Conservation (phyloP, 2,888 invertebrate species). For the Teinopalpus imperialis region DNA sequence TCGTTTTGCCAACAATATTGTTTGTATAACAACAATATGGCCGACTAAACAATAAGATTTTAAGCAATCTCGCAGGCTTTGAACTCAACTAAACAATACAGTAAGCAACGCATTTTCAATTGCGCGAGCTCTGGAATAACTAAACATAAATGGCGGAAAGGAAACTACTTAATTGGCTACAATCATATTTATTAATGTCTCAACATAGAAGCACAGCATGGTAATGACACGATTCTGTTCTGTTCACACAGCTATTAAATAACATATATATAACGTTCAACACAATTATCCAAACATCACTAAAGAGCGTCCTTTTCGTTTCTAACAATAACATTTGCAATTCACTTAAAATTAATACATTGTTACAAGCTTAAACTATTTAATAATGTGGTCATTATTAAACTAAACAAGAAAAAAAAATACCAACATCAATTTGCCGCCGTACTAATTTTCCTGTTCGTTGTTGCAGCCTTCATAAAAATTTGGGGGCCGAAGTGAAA, state of each 20-base stretch:
- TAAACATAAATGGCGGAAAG: slow-evolving; percentile 26
- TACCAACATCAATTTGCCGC: neutral
- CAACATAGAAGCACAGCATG: slow-evolving; percentile 64
- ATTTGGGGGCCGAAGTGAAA: slow-evolving; percentile 1
- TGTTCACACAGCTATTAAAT: slow-evolving; percentile 22
- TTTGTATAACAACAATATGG: too few relatives aligned
- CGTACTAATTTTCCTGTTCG: neutral
- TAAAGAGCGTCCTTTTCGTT: slow-evolving; percentile 11
- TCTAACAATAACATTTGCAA: slow-evolving; percentile 8
- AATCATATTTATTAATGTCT: slow-evolving; percentile 69
- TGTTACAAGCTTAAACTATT: slow-evolving; percentile 10
- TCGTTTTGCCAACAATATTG: too few relatives aligned
- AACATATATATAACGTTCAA: slow-evolving; percentile 22
- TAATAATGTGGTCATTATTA: slow-evolving; percentile 12
- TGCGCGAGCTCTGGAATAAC: slow-evolving; percentile 8
- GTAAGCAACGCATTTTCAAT: too few relatives aligned
- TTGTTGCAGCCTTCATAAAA: neutral
- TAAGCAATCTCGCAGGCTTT: too few relatives aligned
- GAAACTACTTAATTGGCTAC: slow-evolving; percentile 49
- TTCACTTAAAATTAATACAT: slow-evolving; percentile 21
- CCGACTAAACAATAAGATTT: too few relatives aligned
- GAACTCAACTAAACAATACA: too few relatives aligned
- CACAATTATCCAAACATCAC: slow-evolving; percentile 14
- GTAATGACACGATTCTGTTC: slow-evolving; percentile 34
- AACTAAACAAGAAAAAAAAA: neutral